phyloP scores from a whole-genome alignment of 2,113 vertebrate genomes.

The Bubalus kerabau region DNA sequence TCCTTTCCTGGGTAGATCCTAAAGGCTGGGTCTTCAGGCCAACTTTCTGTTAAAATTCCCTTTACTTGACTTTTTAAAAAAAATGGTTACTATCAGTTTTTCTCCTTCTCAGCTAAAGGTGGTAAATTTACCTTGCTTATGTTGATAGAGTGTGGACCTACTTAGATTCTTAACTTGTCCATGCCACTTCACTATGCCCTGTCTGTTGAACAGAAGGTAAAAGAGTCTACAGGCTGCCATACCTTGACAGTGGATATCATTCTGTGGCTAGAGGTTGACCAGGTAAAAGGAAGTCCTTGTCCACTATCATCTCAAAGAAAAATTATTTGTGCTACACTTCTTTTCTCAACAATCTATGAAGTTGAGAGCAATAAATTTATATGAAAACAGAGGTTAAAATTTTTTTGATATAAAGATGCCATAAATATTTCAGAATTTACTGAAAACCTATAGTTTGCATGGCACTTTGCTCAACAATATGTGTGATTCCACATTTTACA shows the following conservation, averaged over 20 bases:
- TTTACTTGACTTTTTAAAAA: background rate
- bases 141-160: background rate
- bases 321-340: background rate
- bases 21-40: background rate
- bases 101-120: background rate
- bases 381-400: background rate
- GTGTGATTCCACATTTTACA: background rate
- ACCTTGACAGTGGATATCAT: background rate
- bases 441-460: background rate
- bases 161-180: background rate
- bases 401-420: background rate
- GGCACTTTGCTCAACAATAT: background rate
- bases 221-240: background rate
- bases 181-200: background rate
- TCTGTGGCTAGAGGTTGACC: background rate
- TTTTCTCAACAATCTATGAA: background rate
- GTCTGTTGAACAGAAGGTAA: background rate
- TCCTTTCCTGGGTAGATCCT: background rate
- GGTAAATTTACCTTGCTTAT: background rate
- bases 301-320: background rate
- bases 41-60: background rate
- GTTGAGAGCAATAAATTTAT: background rate
- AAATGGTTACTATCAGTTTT: background rate
- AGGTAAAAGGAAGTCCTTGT: background rate
- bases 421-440: background rate